These are phyloP conservation scores for Mormyrus iriodes DNA, from an alignment of 2,113 vertebrate species.

Conservation along the genomic window DNA sequence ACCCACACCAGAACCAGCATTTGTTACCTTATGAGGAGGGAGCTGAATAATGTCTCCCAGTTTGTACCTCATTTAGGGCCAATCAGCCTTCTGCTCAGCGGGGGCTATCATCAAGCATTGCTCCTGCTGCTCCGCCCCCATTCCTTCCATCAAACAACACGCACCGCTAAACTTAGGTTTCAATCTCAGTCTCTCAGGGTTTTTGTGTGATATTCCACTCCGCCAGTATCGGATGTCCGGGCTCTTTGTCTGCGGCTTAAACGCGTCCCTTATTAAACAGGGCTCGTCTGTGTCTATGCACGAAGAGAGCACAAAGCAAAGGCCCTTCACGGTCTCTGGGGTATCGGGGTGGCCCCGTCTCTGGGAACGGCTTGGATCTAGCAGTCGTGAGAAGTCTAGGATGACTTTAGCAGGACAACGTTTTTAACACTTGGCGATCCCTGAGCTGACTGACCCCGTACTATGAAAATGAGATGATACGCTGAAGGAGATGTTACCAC, in stretches of 20 bases:
- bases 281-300: background rate
- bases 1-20: background rate
- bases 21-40: background rate
- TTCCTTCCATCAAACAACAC: constrained; percentile 9
- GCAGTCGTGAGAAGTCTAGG: background rate
- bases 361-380: background rate
- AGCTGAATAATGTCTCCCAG: constrained; percentile 8
- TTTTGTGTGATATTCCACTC: constrained; percentile 15
- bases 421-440: background rate
- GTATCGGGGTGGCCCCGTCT: background rate
- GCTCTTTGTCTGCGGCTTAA: constrained; percentile 8
- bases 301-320: background rate
- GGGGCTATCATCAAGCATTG: background rate
- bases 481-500: background rate
- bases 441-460: background rate
- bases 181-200: background rate
- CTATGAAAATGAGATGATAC: background rate
- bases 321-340: background rate
- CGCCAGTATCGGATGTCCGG: background rate
- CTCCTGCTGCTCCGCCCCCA: background rate
- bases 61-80: constrained; percentile 2
- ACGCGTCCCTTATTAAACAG: background rate
- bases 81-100: background rate
- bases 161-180: constrained; percentile 15
- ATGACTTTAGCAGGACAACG: background rate